Conservation (phyloP, 2,888 invertebrate species). For the Proisotoma minuta region DNA sequence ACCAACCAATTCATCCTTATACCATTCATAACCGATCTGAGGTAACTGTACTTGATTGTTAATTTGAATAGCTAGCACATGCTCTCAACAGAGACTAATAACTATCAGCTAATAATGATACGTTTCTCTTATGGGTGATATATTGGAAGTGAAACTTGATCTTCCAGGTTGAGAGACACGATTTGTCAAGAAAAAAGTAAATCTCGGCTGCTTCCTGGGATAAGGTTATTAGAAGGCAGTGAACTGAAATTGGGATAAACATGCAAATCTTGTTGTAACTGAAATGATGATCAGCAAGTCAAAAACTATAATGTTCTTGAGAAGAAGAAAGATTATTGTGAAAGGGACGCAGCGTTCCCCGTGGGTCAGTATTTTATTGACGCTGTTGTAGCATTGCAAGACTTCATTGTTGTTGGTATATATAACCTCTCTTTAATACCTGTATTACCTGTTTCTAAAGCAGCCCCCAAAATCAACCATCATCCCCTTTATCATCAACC, state of each 20-base stretch:
- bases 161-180: too few species aligned
- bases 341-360: slow-evolving; percentile 9
- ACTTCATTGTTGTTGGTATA: too few species aligned
- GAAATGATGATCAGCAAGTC: background rate
- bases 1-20: too few species aligned
- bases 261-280: background rate
- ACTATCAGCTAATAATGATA: too few species aligned
- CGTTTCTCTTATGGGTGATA: too few species aligned
- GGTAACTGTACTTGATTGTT: too few species aligned
- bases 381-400: background rate
- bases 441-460: slow-evolving; percentile 15
- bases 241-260: slow-evolving; percentile 8
- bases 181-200: too few species aligned
- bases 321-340: slow-evolving; percentile 1
- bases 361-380: too few species aligned
- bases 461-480: background rate
- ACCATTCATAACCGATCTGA: too few species aligned
- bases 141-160: too few species aligned
- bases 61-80: too few species aligned
- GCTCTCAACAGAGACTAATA: too few species aligned
- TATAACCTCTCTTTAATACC: background rate
- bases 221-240: slow-evolving; percentile 7
- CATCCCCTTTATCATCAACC: background rate
- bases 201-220: background rate
- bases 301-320: background rate